These are phyloP conservation scores for Macrophya alboannulata DNA, from an alignment of 2,888 invertebrate genomes.

Conservation along the genomic window DNA sequence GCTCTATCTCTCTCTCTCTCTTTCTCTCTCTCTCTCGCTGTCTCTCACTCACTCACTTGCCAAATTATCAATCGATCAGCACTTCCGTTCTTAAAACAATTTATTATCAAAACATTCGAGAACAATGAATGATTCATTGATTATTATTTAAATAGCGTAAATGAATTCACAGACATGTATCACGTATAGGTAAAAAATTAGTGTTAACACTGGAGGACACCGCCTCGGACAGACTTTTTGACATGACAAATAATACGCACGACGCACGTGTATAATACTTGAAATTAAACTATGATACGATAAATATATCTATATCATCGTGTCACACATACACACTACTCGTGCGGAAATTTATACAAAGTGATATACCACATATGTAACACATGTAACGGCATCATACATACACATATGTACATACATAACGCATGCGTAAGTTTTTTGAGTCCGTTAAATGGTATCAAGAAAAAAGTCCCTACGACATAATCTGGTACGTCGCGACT, in stretches of 20 bases:
- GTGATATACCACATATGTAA: not conserved
- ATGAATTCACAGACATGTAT: not conserved
- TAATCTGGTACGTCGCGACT: too few species aligned
- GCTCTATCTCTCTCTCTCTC: not conserved
- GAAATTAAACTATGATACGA: not conserved
- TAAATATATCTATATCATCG: not conserved
- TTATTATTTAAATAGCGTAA: not conserved
- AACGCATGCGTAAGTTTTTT: too few species aligned
- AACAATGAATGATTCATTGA: not conserved
- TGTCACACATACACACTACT: not conserved
- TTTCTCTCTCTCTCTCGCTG: not conserved
- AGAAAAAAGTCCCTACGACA: too few species aligned
- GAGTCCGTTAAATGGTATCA: too few species aligned
- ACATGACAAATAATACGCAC: conserved; percentile 25
- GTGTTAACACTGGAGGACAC: not conserved
- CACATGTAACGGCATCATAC: not conserved
- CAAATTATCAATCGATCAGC: conserved; percentile 3
- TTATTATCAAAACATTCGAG: not conserved
- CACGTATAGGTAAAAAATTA: not conserved
- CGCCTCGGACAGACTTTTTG: not conserved
- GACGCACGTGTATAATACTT: conserved; percentile 27
- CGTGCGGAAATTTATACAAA: not conserved
- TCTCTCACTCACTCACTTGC: not conserved
- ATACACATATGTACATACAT: too few species aligned
- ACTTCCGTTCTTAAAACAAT: not conserved